A percentile compares a stretch with the other conserved stretches of the same genome.
Evolutionary conservation across 2,113 vertebrate species (phyloP).

Genomic region (Platichthys flesus): DNA sequence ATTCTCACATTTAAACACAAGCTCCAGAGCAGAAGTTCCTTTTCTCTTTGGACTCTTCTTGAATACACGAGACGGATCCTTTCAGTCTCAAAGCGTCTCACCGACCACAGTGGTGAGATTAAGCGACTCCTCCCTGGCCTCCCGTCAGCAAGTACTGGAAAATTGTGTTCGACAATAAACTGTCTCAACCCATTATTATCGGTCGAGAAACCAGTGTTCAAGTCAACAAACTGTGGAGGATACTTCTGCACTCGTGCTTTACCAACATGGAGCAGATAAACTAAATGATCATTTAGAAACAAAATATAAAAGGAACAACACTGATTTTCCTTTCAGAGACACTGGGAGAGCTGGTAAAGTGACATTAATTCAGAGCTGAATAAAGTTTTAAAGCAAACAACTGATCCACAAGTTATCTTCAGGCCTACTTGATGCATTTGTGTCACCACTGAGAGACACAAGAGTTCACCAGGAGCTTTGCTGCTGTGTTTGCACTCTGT

Average conservation of each 20-base stretch:
- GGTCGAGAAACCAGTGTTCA: constrained; percentile 19
- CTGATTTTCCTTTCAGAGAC: no score
- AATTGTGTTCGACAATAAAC: constrained; percentile 32
- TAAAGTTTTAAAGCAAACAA: no score
- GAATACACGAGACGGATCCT: constrained; percentile 20
- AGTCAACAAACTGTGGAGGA: constrained; percentile 10
- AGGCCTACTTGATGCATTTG: not conserved
- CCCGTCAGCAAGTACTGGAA: constrained; percentile 49
- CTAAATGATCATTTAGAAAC: not conserved
- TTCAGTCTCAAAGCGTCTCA: constrained; percentile 43
- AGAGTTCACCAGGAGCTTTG: no score
- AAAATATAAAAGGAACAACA: not conserved
- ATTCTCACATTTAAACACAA: not conserved
- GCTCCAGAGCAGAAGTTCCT: not conserved
- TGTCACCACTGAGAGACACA: no score
- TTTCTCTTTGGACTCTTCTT: not conserved
- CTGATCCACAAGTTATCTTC: no score
- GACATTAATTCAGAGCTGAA: no score
- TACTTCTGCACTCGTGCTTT: not conserved
- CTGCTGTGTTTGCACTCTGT: not conserved
- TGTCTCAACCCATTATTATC: constrained; percentile 49
- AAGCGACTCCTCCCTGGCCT: constrained; percentile 49
- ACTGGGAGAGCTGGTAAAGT: no score
- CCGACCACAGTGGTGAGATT: constrained; percentile 57
- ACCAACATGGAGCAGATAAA: not conserved